A percentile compares a stretch with the other conserved stretches of the same genome.
These are phyloP conservation scores for Orius laevigatus DNA, from an alignment of 1,140 invertebrate genomes.

Conservation along the genomic window DNA sequence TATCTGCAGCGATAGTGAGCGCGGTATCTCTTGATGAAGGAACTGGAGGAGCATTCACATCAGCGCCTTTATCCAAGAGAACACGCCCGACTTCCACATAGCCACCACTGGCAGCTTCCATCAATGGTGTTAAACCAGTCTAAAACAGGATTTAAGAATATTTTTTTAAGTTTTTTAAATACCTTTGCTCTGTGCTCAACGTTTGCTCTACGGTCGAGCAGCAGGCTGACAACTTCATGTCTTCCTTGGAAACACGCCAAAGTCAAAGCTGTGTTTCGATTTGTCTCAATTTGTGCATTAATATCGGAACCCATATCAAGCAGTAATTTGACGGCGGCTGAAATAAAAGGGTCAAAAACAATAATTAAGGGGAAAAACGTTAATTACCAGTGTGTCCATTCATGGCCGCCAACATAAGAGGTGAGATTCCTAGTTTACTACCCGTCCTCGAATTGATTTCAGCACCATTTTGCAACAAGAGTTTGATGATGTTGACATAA, in stretches of 20 bases:
- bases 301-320: constrained; percentile 98
- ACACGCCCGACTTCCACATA: constrained; percentile 96
- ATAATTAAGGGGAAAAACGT: background rate
- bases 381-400: constrained; percentile 78
- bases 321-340: constrained; percentile 68
- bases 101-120: constrained; percentile 98
- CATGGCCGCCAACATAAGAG: constrained; percentile 98
- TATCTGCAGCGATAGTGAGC: constrained; percentile 96
- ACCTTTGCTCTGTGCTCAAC: constrained; percentile 97
- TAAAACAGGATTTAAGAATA: constrained; percentile 24
- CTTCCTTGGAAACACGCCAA: constrained; percentile 98
- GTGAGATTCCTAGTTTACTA: constrained; percentile 94
- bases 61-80: constrained; percentile 87
- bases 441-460: constrained; percentile 98
- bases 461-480: constrained; percentile 77
- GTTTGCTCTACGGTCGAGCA: constrained; percentile 93
- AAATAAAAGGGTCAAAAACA: constrained; percentile 18
- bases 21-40: constrained; percentile 95
- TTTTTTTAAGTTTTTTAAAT: constrained; percentile 12
- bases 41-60: constrained; percentile 96
- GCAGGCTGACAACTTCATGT: constrained; percentile 90
- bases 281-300: constrained; percentile 99
- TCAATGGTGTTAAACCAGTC: constrained; percentile 93
- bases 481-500: constrained; percentile 96
- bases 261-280: constrained; percentile 95